Evolutionary conservation across 2,888 invertebrate genomes (phyloP).

Genomic region (Monopis laevigella): DNA sequence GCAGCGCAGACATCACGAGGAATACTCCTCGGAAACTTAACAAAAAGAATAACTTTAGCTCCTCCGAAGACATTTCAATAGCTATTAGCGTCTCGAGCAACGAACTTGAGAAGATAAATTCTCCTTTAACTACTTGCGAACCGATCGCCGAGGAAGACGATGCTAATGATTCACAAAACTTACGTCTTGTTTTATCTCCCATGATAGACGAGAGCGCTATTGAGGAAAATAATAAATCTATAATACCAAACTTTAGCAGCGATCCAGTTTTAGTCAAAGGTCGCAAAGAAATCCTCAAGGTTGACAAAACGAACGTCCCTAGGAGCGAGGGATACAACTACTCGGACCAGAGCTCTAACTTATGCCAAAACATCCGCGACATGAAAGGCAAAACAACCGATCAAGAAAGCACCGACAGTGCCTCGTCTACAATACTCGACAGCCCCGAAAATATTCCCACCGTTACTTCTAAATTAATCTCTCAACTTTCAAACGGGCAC

Average conservation of each 20-base stretch:
- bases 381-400: slow-evolving; percentile 42
- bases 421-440: slow-evolving; percentile 38
- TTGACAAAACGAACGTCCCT: slow-evolving; percentile 31
- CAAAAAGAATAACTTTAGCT: slow-evolving; percentile 24
- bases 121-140: slow-evolving; percentile 31
- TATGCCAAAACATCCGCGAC: slow-evolving; percentile 30
- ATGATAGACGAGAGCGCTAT: slow-evolving; percentile 28
- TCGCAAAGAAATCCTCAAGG: slow-evolving; percentile 32
- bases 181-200: slow-evolving; percentile 46
- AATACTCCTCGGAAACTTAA: slow-evolving; percentile 36
- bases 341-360: slow-evolving; percentile 34
- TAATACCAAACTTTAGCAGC: slow-evolving; percentile 29
- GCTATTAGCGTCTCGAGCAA: not conserved
- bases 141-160: slow-evolving; percentile 36
- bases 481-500: slow-evolving; percentile 56
- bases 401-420: slow-evolving; percentile 54
- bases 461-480: slow-evolving; percentile 48
- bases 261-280: slow-evolving; percentile 40
- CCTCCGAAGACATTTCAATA: not conserved
- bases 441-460: slow-evolving; percentile 39
- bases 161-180: slow-evolving; percentile 50
- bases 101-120: slow-evolving; percentile 36
- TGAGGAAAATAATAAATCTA: slow-evolving; percentile 22
- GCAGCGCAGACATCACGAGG: slow-evolving; percentile 42
- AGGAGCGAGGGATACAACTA: slow-evolving; percentile 42